phyloP scores from a whole-genome alignment of 2,797 vertebrate species.

The Acanthurus tractus region DNA sequence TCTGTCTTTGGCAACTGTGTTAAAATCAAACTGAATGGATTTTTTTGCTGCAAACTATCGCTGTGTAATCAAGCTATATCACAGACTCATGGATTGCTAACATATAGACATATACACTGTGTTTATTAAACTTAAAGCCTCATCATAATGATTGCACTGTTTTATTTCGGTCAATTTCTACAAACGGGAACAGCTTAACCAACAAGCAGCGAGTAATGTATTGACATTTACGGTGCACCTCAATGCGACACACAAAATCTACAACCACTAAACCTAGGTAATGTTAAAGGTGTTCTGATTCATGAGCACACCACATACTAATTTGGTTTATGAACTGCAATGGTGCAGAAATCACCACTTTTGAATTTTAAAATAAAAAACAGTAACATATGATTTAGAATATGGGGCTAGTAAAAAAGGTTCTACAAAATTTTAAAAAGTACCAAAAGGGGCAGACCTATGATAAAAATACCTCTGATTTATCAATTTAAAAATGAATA shows the following conservation, averaged over 20 bases:
- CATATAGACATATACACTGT: neutral
- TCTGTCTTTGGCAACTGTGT: neutral
- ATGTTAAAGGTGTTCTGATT: slow-evolving; percentile 16
- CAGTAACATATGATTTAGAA: neutral
- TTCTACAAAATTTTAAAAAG: neutral
- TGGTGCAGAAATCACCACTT: neutral
- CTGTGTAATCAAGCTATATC: slow-evolving; percentile 22
- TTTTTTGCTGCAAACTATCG: slow-evolving; percentile 24
- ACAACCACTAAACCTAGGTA: slow-evolving; percentile 4
- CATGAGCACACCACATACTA: slow-evolving; percentile 1
- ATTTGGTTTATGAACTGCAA: neutral
- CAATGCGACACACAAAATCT: neutral
- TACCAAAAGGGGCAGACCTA: neutral
- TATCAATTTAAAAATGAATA: neutral
- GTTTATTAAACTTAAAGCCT: neutral
- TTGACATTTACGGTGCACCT: slow-evolving; percentile 23
- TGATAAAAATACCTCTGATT: neutral
- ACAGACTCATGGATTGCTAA: slow-evolving; percentile 11
- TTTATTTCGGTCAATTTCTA: neutral
- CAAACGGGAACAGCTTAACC: neutral
- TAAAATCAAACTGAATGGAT: slow-evolving; percentile 17
- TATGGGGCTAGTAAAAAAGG: neutral
- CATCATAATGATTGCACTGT: neutral
- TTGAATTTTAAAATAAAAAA: neutral
- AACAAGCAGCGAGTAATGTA: neutral